Evolutionary conservation across 1,140 invertebrate species (phyloP), one percentile per base, ranked within the genome.

Genomic region (Ceratitis capitata): DNA sequence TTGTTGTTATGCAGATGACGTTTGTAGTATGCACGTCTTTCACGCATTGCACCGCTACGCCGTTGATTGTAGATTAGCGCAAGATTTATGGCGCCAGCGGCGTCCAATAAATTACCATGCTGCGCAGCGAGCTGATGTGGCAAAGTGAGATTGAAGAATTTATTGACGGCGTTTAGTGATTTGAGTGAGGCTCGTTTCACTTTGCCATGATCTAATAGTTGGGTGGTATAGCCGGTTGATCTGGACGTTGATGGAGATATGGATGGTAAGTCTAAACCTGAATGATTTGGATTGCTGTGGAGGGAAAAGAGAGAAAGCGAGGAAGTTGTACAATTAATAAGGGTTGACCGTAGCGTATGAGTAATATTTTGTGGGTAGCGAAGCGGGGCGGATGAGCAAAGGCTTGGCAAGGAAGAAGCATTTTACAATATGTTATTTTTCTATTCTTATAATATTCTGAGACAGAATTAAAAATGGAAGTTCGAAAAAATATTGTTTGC

Each of bases 21-120:
- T 29, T 88, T 86, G 35, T 90, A 85, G 39, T 87, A 87, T 45
- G 88, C 83, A n/a, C 90, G 88, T 49, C 89, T 90, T 85, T 89
- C 89, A 53, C 89, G 87, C 89, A 90, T 89, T 29, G 88, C 87
- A 87, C 89, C 91, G 85, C 87, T 90, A 26, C 90, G 87, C 0
- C 88, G 88, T 69, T 91, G 90, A 86, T 91, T 91, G 84, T 91
- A 91, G 86, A 90, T 83, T 14, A 91, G 87, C 19, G 90, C 90
- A 85, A 90, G 86, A 58, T 88, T 90, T 0, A 90, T 78, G 0
- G 90, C 87, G 56, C 90, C 87, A 9, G 26, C 56, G 12, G 86
- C 49, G 45, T 78, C 85, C 14, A 69, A 19, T 39, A 84, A 32
- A 84, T 23, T 61, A 16, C n/a, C 35, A 2, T 83, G 32, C 32